Base-by-base conservation (phyloP, 2,888 invertebrate species). In the Apoderus coryli region DNA sequence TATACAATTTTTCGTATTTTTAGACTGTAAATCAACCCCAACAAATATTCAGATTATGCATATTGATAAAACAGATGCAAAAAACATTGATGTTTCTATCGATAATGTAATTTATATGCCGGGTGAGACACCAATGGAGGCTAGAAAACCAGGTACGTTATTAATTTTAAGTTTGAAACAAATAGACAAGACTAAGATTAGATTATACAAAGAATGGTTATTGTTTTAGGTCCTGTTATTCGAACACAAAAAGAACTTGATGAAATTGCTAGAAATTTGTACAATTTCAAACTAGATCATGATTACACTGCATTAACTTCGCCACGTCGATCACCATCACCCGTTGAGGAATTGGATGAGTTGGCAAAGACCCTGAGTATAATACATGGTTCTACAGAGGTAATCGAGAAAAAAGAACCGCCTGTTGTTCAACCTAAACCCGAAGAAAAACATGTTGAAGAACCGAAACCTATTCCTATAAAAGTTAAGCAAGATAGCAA, bases 251-350 rank as follows among this genome's bases (percentile, higher is more conserved):
- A 24, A 22, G 63, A 64, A 14, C 62, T 67, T 48, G 65, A 65
- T 39, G 58, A 61, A 43, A 42, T 59, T 13, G 47, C 50, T 16
- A 45, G 52, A 29, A 55, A 57, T 41, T 44, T 59, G 24, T 61
- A 72, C 34, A 64, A 71, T 45, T 69, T 77, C 43, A 70, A 71
- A 47, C 71, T 82, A 60, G 84, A 84, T 54, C 84, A 85, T 49
- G 82, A 82, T 49, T 84, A 84, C 43, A 82, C 82, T 25, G 68
- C 73, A 25, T 65, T 72, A 19, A 73, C 68, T 16, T 75, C 76
- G 33, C 72, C 76, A 15, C 67, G 67, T 44, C 69, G 67, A 46
- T 3, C 26, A 24, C 50, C 40, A 6, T 53, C 54, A 37, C 50
- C 42, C 4, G 50, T 32, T 27, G 49, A 49, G 22, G 47, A 47